Conservation (phyloP, 2,113 vertebrate genomes). For the Calidris pugnax region DNA sequence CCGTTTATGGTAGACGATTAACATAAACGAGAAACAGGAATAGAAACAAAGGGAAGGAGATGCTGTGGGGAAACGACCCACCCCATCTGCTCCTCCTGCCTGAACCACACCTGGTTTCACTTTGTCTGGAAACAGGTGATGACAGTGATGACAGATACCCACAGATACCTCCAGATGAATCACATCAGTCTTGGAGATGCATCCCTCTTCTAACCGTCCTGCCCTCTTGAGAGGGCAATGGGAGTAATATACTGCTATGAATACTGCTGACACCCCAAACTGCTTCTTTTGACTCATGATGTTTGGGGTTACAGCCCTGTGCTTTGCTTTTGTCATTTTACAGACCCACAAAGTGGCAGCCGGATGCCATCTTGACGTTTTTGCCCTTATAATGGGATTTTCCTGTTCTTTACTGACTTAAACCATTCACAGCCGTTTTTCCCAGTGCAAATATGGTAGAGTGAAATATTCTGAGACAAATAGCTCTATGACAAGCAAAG, state of each 20-base stretch:
- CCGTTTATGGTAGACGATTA: background rate
- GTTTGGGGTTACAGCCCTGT: background rate
- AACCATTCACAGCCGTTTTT: background rate
- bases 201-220: background rate
- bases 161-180: background rate
- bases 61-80: background rate
- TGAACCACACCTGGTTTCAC: background rate
- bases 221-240: background rate
- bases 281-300: background rate
- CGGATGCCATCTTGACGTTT: background rate
- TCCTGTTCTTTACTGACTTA: background rate
- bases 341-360: background rate
- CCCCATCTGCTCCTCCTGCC: background rate
- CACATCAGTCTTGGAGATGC: background rate
- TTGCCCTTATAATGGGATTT: background rate
- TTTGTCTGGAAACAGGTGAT: background rate
- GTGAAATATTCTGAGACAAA: background rate
- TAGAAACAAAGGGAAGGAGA: background rate
- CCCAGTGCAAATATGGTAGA: background rate
- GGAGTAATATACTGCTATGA: accelerated
- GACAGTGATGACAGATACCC: background rate
- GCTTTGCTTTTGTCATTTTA: background rate
- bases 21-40: background rate
- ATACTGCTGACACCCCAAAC: background rate
- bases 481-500: background rate